phyloP scores from a whole-genome alignment of 2,113 vertebrate genomes.

The Thamnophis sirtalis region DNA sequence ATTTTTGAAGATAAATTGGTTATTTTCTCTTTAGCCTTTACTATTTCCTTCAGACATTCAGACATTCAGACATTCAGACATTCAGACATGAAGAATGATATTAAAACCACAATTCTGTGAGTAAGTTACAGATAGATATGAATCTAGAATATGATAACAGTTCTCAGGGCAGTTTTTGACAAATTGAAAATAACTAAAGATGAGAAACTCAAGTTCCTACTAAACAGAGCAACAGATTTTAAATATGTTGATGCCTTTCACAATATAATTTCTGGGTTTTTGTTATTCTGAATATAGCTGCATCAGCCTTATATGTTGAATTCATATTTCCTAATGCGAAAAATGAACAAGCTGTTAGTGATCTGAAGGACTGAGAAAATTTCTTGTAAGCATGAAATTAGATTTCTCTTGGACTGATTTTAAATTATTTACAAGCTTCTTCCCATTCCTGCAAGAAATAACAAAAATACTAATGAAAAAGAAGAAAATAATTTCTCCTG shows the following conservation, averaged over 20 bases:
- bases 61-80: too few relatives aligned
- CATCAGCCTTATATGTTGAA: background rate
- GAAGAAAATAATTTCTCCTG: background rate
- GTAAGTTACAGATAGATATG: background rate
- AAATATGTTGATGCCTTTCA: background rate
- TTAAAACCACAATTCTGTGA: background rate
- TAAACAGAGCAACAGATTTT: background rate
- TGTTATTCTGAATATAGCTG: background rate
- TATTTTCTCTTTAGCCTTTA: background rate
- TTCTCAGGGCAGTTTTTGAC: background rate
- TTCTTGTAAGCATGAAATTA: background rate
- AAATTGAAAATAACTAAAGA: background rate
- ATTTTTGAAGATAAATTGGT: background rate
- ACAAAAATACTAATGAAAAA: background rate
- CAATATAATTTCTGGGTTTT: background rate
- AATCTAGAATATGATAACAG: background rate
- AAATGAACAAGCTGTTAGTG: background rate
- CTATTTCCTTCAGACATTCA: background rate
- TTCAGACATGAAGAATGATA: background rate
- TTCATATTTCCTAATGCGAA: background rate
- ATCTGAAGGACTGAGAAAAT: background rate
- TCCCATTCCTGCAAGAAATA: background rate
- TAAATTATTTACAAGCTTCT: background rate
- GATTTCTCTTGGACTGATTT: background rate
- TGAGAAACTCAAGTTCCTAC: background rate